phyloP scores from a whole-genome alignment of 1,140 invertebrate species.

The Bombus cullumanus region DNA sequence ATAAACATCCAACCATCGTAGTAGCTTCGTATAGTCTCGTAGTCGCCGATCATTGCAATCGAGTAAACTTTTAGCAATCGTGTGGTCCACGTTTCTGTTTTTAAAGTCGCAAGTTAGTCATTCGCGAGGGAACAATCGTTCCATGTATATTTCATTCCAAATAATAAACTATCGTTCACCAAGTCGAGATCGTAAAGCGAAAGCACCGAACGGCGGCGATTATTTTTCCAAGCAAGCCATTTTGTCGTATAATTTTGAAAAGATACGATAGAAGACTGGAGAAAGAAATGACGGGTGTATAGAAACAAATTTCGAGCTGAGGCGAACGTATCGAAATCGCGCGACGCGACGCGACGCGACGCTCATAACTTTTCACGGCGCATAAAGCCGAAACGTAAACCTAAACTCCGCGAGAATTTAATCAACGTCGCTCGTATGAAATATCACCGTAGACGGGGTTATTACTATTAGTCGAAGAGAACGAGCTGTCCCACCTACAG shows the following conservation, averaged over 20 bases:
- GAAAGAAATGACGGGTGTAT: neutral
- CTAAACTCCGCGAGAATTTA: slow-evolving; percentile 52
- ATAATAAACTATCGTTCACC: too few relatives aligned
- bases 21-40: too few relatives aligned
- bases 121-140: too few relatives aligned
- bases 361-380: slow-evolving; percentile 43
- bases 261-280: neutral
- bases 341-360: neutral
- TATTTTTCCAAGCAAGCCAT: neutral
- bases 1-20: too few relatives aligned
- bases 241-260: neutral
- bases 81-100: too few relatives aligned
- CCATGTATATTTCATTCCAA: too few relatives aligned
- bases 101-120: too few relatives aligned
- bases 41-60: too few relatives aligned
- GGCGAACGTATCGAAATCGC: slow-evolving; percentile 27
- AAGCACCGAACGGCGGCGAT: neutral
- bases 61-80: too few relatives aligned
- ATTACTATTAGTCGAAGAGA: slow-evolving; percentile 61
- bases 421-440: slow-evolving; percentile 56
- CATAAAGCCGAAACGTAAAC: slow-evolving; percentile 49
- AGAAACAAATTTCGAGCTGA: slow-evolving; percentile 16
- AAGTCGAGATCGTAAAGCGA: neutral
- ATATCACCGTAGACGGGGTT: slow-evolving; percentile 57
- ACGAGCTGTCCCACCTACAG: slow-evolving; percentile 32